Evolutionary conservation across 2,888 invertebrate genomes (phyloP), one percentile per base, ranked within the genome.

Genomic region (Trichopria drosophilae): DNA sequence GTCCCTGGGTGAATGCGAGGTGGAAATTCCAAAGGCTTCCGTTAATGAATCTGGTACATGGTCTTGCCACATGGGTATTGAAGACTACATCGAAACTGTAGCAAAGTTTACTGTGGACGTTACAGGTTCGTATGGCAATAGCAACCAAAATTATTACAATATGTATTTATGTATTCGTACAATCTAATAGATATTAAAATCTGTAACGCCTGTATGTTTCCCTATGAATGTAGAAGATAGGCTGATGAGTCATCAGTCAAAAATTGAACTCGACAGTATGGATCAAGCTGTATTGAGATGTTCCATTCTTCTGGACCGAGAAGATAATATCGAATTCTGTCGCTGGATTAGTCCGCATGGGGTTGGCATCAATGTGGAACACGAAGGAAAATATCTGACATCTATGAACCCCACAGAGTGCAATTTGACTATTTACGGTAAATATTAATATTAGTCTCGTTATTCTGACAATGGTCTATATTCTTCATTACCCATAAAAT

Each of bases 11-110:
- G 64, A 68, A 43, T 69, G 68, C 31, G 58, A 59, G 4, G 62
- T 59, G 7, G 39, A 39, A 10, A 49, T 71, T 29, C 31, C 49
- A 20, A 51, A 48, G 10, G 62, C 65, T 20, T 46, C 47, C 31
- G 40, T 48, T 15, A 51, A 51, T 9, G 51, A 69, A 36, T 20
- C 52, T 6, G 69, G 69, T 5, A 41, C 55, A 18, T 70, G 69
- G 68, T 60, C 31, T 18, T 68, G 69, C 51, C 60, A 57, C 39
- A 55, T 68, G 55, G 69, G 69, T 20, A 36, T 63, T 32, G 31
- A 32, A 5, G 51, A 59, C 24, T 59, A 53, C n/a, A 6, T 46
- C 23, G 67, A 69, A 51, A 19, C 63, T 35, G 50, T 39, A 29
- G 13, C 49, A 7, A 43, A 34, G 16, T 44, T 68, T 52, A 26